A percentile compares a stretch with the other conserved stretches of the same genome.
phyloP scores from a whole-genome alignment of 2,113 vertebrate genomes.

The Hipposideros armiger region DNA sequence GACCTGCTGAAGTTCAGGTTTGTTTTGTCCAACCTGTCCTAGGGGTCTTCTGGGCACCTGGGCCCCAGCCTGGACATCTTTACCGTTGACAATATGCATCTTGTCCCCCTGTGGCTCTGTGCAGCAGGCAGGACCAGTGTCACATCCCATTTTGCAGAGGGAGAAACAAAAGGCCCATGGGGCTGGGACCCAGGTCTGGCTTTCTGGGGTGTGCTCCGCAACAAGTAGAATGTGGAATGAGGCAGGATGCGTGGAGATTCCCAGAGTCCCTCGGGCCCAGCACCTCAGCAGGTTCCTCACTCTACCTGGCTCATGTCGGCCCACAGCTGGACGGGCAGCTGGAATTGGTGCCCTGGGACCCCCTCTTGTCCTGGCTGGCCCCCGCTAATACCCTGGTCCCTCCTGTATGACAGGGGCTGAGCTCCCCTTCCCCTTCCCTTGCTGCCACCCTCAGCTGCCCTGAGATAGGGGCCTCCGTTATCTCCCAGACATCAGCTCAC shows the following conservation, averaged over 20 bases:
- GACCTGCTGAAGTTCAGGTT: accelerated
- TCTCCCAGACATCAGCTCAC: not conserved
- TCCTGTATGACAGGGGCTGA: not conserved
- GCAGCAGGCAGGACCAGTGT: not conserved
- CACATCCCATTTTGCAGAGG: not conserved
- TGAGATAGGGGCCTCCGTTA: not conserved
- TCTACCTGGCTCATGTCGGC: not conserved
- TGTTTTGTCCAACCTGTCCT: not conserved
- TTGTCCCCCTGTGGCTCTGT: not conserved
- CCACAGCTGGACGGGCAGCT: accelerated
- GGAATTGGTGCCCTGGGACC: not conserved
- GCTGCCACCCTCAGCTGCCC: accelerated
- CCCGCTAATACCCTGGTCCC: not conserved
- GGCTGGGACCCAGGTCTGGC: not conserved
- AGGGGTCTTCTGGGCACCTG: not conserved
- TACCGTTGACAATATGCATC: accelerated
- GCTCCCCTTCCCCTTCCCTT: not conserved
- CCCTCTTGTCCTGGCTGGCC: not conserved
- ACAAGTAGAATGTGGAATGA: accelerated
- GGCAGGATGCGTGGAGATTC: accelerated
- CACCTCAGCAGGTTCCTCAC: accelerated
- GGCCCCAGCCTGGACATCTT: too few species aligned
- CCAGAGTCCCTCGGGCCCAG: not conserved
- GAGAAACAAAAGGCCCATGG: not conserved
- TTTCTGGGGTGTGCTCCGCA: too few species aligned